Percentiles rank a stretch among this genome's conserved stretches.
Evolutionary conservation across 2,113 vertebrate species (phyloP).

Genomic region (Hippocampus abdominalis): DNA sequence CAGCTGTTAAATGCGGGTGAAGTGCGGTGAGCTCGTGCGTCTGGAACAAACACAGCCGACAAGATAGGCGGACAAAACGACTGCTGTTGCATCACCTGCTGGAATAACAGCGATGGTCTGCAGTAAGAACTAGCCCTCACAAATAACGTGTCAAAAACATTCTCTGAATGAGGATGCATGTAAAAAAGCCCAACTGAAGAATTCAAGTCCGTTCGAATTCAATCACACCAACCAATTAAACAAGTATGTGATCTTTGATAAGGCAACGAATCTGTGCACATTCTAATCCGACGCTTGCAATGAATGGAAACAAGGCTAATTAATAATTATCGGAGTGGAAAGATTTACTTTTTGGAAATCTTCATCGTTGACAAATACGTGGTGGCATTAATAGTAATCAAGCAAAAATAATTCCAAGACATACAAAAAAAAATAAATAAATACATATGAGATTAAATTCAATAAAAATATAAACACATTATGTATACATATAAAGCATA

Average conservation of each 20-base stretch:
- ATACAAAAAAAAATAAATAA: too few species aligned
- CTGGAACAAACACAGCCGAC: slow-evolving; percentile 9
- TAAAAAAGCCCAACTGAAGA: slow-evolving; percentile 12
- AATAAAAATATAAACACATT: too few species aligned
- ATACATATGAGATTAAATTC: too few species aligned
- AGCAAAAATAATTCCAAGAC: too few species aligned
- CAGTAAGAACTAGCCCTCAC: slow-evolving; percentile 54
- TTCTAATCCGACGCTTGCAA: not conserved
- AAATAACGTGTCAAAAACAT: slow-evolving; percentile 40
- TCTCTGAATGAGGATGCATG: not conserved
- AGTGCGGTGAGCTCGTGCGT: slow-evolving; percentile 19
- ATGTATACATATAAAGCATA: too few species aligned
- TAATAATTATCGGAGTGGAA: too few species aligned
- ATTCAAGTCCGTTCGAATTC: slow-evolving; percentile 2
- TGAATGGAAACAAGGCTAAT: too few species aligned
- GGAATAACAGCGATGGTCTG: slow-evolving; percentile 66
- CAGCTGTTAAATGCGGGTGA: slow-evolving; percentile 57
- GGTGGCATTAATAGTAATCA: too few species aligned
- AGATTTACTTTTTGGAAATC: too few species aligned
- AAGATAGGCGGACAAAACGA: slow-evolving; percentile 35
- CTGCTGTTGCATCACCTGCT: slow-evolving; percentile 58
- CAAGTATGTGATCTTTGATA: not conserved
- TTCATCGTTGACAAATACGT: too few species aligned
- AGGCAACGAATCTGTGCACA: not conserved
- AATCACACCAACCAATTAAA: not conserved